These are phyloP conservation scores for Drosophila orosa DNA, from an alignment of 1,140 invertebrate genomes.

Conservation along the genomic window DNA sequence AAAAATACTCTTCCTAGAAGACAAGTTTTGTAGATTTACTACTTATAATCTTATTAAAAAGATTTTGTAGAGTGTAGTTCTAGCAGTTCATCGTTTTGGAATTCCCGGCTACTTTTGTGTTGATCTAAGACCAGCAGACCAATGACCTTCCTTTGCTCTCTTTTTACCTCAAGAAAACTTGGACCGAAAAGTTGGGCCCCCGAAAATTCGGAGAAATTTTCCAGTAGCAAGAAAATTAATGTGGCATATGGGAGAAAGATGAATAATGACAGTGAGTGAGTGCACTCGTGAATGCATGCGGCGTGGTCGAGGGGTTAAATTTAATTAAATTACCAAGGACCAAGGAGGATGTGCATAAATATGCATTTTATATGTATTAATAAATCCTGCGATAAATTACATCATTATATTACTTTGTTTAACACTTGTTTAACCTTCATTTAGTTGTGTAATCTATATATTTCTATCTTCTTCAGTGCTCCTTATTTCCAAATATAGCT, in stretches of 20 bases:
- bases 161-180: slow-evolving; percentile 57
- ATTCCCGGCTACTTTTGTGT: slow-evolving; percentile 26
- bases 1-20: neutral
- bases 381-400: neutral
- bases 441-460: too few relatives aligned
- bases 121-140: slow-evolving; percentile 15
- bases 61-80: slow-evolving; percentile 22
- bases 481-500: neutral
- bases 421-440: neutral
- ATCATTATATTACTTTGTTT: neutral
- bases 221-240: slow-evolving; percentile 27
- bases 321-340: slow-evolving; percentile 22
- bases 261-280: slow-evolving; percentile 39
- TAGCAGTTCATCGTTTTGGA: slow-evolving; percentile 69
- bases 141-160: neutral
- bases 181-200: slow-evolving; percentile 34
- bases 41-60: neutral
- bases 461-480: neutral
- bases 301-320: slow-evolving; percentile 28
- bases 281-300: slow-evolving; percentile 33
- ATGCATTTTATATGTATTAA: neutral
- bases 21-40: neutral
- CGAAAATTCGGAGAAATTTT: slow-evolving; percentile 16
- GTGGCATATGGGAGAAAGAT: slow-evolving; percentile 43
- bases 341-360: neutral